Evolutionary conservation across 2,797 vertebrate genomes (phyloP).

Genomic region (Coregonus sp.): DNA sequence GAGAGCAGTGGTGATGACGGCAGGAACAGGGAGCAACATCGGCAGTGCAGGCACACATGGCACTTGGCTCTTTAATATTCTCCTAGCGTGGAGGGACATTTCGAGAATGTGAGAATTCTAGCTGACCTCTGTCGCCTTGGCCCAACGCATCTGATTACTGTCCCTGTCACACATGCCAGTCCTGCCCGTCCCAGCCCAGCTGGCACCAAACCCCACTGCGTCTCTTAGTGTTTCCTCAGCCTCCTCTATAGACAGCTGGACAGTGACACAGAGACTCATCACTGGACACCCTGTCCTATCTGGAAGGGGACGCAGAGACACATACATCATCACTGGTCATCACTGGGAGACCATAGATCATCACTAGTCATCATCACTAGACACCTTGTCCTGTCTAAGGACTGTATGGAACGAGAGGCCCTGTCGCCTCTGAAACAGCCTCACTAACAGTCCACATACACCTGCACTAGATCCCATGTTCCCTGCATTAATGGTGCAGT

Average conservation of each 20-base stretch:
- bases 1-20: slow-evolving; percentile 17
- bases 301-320: neutral
- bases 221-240: neutral
- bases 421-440: neutral
- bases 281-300: neutral
- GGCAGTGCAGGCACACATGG: neutral
- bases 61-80: slow-evolving; percentile 26
- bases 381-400: neutral
- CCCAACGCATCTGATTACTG: slow-evolving; percentile 46
- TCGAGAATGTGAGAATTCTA: slow-evolving; percentile 49
- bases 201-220: slow-evolving; percentile 19
- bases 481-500: no score
- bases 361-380: no score
- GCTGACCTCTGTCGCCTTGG: slow-evolving; percentile 44
- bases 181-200: slow-evolving; percentile 41
- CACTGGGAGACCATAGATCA: neutral
- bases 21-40: slow-evolving; percentile 5
- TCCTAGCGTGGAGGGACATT: slow-evolving; percentile 37
- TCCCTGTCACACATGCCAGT: slow-evolving; percentile 47
- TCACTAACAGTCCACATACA: neutral
- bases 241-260: slow-evolving; percentile 36
- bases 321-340: neutral
- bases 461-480: neutral
- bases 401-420: neutral
- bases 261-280: neutral